Base-by-base conservation (phyloP, 2,113 vertebrate species). In the Catharus bicknelli region DNA sequence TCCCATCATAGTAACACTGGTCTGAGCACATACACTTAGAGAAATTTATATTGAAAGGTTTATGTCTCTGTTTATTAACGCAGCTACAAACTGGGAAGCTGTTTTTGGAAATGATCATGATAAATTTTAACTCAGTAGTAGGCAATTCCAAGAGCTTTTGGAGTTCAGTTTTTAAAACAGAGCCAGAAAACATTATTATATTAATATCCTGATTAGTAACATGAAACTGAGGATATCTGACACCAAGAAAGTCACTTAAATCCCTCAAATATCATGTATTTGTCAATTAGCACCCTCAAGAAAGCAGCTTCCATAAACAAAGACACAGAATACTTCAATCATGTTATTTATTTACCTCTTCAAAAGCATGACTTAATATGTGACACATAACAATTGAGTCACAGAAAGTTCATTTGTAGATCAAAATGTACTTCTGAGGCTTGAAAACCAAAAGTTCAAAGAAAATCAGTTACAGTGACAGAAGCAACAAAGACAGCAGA, bases 251-350 rank as follows among this genome's bases (percentile, higher is more conserved):
- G 29, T 21, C 45, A 59, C 25, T 81, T 58, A 78, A 86, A 79
- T 53, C 9, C 21, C 62, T 77, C 61, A 27, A 25, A 58, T 20
- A 21, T 45, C 14, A 4, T 59, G 22, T 59, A 81, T 78, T 74
- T 95, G 76, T 70, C 76, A 77, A 16, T 66, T 59, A 86, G 45
- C 73, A 74, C 45, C 32, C n/a, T 68, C 50, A 17, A 54, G 47
- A 90, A 94, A 86, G 50, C 64, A 81, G 58, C 29, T 76, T 77
- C 74, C 86, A 45, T n/a, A 84, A 93, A 86, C 59, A 83, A 75
- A 87, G 68, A 64, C 13, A 36, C 13, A 48, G 40, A 76, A 79
- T 53, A 88, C 9, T 38, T 62, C n/a, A 58, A 45, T 29, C 2
- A 6, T 32, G n/a, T 74, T 79, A 90, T 91, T 74, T 79, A 90